Evolutionary conservation across 2,888 invertebrate species (phyloP).

Genomic region (Macrosiphum euphorbiae): DNA sequence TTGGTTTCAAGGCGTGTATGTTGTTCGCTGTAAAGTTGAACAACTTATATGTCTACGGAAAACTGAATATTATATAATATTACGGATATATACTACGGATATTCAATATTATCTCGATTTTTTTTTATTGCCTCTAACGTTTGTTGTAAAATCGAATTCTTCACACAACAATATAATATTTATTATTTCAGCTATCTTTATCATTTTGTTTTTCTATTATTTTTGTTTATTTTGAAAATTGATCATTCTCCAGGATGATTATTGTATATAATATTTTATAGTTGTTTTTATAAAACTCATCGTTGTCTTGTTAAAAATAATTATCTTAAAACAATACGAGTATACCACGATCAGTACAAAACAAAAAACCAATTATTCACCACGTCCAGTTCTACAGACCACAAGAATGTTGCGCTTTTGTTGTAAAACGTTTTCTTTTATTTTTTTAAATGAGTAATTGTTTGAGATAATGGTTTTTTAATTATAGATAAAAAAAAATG

Average conservation of each 20-base stretch:
- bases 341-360: conserved; percentile 12
- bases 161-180: not conserved
- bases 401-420: conserved; percentile 29
- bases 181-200: not conserved
- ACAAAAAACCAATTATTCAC: conserved; percentile 55
- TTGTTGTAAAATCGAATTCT: not conserved
- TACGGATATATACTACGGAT: not conserved
- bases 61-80: not conserved
- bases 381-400: not conserved
- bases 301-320: not conserved
- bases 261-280: conserved; percentile 1
- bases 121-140: not conserved
- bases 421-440: conserved; percentile 53
- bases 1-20: not conserved
- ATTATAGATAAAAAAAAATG: conserved; percentile 44
- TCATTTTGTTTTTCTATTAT: not conserved
- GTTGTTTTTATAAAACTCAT: not conserved
- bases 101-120: not conserved
- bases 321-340: conserved; percentile 36
- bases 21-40: not conserved
- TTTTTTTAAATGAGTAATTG: conserved; percentile 52
- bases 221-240: conserved; percentile 19
- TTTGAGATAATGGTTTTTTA: conserved; percentile 58
- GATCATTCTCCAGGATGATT: conserved; percentile 6
- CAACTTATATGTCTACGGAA: not conserved